Base-by-base conservation (phyloP, 2,113 vertebrate species). In the Danio rerio region DNA sequence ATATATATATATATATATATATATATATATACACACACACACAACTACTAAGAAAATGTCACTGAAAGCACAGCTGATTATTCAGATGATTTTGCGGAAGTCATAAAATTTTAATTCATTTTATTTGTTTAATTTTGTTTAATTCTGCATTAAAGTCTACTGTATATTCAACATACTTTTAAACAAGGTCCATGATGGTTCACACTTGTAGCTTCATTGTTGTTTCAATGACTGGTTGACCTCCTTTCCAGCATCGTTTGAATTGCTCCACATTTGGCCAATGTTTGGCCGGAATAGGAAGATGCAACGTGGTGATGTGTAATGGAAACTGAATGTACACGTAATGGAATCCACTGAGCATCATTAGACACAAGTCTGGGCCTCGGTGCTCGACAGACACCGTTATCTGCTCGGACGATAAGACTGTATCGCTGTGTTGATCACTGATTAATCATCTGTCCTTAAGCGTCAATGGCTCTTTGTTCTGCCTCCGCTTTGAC, bases 361-460 rank as follows among this genome's bases (percentile, higher is more conserved):
- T 76, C 31, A 18, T 74, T 45, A 42, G 58, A 75, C 71, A 56
- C n/a, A 21, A 0, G 43, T 61, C 42, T 43, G 6, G 73, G n/a
- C 15, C 45, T 7, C 20, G 52, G 42, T 74, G 61, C 50, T 70
- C 13, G 16, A 79, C 52, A 52, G 20, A 56, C 45, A 15, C 11
- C 13, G 50, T 83, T 83, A 88, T 85, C 80, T 81, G 7, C 3
- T 58, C 16, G 3, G 49, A 56, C 4, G 45, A 80, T 45, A 69
- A 81, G 10, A 78, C 75, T 16, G 31, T 55, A 68, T 82, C 5
- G 73, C 20, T 58, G 18, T 83, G 86, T 81, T 53, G 83, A 83
- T 85, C 76, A 87, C 72, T 85, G 80, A 84, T 87, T 85, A 84
- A 83, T 68, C 71, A 18, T 58, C 65, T 4, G 20, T 62, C 74